These are phyloP conservation scores for Stylophora pistillata DNA, from an alignment of 64 coral and sea anemone species.

Conservation along the genomic window DNA sequence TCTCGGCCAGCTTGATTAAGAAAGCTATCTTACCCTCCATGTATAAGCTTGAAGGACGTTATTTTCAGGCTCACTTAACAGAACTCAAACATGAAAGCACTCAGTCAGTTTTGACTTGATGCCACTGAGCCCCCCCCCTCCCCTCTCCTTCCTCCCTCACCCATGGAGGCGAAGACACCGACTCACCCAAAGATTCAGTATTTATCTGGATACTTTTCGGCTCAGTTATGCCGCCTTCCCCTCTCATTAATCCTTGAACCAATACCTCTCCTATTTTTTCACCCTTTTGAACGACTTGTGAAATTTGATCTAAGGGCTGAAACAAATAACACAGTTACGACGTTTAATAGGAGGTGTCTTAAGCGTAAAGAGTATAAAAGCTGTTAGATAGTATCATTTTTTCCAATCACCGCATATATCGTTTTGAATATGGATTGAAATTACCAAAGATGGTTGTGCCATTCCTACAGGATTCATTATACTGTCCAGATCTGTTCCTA, in stretches of 20 bases:
- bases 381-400: too few relatives aligned
- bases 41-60: too few relatives aligned
- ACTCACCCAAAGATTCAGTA: slow-evolving; percentile 12
- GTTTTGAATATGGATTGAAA: background rate
- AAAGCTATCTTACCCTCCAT: too few relatives aligned
- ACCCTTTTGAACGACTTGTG: slow-evolving; percentile 2
- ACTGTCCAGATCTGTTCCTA: background rate
- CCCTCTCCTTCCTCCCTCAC: too few relatives aligned
- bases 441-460: background rate
- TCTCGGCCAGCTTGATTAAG: too few relatives aligned
- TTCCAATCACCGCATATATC: background rate
- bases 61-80: too few relatives aligned
- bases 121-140: background rate
- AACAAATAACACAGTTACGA: background rate
- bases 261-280: slow-evolving; percentile 31
- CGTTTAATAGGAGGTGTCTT: too few relatives aligned
- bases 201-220: slow-evolving; percentile 16
- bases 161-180: too few relatives aligned
- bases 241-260: slow-evolving; percentile 14
- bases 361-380: too few relatives aligned
- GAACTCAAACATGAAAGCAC: too few relatives aligned
- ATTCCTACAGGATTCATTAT: background rate
- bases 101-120: too few relatives aligned
- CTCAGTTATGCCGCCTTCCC: slow-evolving; percentile 21
- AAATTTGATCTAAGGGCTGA: background rate